A percentile compares a stretch with the other conserved stretches of the same genome.
These are phyloP conservation scores for Steinernema scapterisci DNA, from an alignment of 2,888 invertebrate species.

Conservation along the genomic window DNA sequence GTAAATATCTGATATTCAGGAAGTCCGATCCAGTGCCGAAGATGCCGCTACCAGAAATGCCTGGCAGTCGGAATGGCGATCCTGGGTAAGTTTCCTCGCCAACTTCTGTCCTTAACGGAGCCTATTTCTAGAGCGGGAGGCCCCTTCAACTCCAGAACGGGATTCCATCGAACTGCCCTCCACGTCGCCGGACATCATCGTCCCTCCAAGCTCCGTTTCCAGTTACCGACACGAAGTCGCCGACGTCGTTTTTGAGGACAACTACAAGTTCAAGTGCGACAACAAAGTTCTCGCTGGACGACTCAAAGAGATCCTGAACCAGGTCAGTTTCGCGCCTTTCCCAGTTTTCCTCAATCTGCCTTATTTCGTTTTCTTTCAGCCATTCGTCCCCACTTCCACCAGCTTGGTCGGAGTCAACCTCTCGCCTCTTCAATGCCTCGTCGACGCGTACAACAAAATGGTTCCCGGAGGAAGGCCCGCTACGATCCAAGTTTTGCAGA, in stretches of 20 bases:
- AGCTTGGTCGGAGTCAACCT: not conserved
- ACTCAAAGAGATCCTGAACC: not conserved
- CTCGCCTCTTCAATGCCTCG: conserved; percentile 29
- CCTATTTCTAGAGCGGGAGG: too few species aligned
- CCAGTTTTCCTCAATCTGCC: not conserved
- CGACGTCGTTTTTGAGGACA: not conserved
- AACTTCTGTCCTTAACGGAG: not conserved
- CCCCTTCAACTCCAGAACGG: too few species aligned
- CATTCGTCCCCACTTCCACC: too few species aligned
- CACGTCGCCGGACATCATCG: too few species aligned
- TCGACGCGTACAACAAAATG: conserved; percentile 21
- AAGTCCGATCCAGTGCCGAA: not conserved
- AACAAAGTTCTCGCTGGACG: not conserved
- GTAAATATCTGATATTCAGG: too few species aligned
- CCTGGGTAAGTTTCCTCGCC: not conserved
- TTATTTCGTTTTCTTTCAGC: too few species aligned
- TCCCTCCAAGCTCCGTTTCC: too few species aligned
- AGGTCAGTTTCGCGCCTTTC: not conserved
- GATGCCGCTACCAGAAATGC: conserved; percentile 16
- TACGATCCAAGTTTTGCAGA: not conserved
- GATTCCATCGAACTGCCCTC: too few species aligned
- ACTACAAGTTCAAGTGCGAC: not conserved
- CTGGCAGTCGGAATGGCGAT: conserved; percentile 2
- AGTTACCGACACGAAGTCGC: not conserved
- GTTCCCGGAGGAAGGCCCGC: conserved; percentile 22